phyloP scores from a whole-genome alignment of 2,888 invertebrate species.

The Agelastica alni region DNA sequence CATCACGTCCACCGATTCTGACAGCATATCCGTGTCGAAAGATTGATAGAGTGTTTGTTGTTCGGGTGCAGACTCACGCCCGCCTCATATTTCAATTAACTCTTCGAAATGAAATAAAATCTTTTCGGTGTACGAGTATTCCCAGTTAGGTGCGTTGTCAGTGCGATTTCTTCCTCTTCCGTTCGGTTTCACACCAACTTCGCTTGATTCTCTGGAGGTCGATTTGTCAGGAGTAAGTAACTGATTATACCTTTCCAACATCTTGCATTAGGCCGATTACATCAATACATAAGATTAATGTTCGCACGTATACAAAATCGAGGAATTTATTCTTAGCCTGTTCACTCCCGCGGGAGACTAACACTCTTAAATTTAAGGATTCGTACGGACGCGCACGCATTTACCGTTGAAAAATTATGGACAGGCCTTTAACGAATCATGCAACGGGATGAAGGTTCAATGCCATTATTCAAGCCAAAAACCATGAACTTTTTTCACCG shows the following conservation, averaged over 20 bases:
- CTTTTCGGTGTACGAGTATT: slow-evolving; percentile 17
- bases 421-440: too few species aligned
- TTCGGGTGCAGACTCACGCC: not conserved
- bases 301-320: slow-evolving; percentile 46
- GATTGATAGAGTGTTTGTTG: not conserved
- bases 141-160: slow-evolving; percentile 6
- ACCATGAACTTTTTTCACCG: too few species aligned
- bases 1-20: not conserved
- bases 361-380: not conserved
- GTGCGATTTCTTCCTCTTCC: slow-evolving; percentile 24
- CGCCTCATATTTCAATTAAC: slow-evolving; percentile 16
- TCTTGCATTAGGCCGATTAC: slow-evolving; percentile 52
- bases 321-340: slow-evolving; percentile 40
- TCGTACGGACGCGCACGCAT: not conserved
- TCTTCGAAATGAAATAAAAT: slow-evolving; percentile 20
- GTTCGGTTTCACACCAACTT: slow-evolving; percentile 15
- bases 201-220: slow-evolving; percentile 40
- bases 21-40: not conserved
- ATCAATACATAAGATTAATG: slow-evolving; percentile 53
- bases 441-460: too few species aligned
- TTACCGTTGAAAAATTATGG: too few species aligned
- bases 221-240: slow-evolving; percentile 50
- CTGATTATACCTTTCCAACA: slow-evolving; percentile 45
- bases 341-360: slow-evolving; percentile 5
- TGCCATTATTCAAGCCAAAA: too few species aligned